Evolutionary conservation across 2,888 invertebrate genomes (phyloP), one percentile per base, ranked within the genome.

Genomic region (Synergus itoensis): DNA sequence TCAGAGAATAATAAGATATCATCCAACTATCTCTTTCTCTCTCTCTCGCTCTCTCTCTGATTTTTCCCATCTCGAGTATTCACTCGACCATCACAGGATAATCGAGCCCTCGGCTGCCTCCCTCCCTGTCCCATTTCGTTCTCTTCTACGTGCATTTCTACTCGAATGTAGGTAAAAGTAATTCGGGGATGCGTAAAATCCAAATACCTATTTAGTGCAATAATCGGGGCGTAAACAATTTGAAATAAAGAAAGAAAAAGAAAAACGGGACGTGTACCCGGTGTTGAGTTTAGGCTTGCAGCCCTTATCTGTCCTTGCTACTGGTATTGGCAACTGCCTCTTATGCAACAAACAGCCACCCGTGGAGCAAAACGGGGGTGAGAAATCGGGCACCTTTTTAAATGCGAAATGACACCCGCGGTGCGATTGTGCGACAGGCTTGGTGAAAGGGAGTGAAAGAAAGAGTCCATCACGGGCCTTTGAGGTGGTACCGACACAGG

Each of bases 151-250:
- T 62, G 60, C 9, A 57, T 62, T 62, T 21, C 60, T 43, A 28
- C 57, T 76, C 43, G 76, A 62, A 76, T 73, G n/a, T 53, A 53
- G 73, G 76, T 80, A 83, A 81, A 91, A 90, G 90, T 90, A 89
- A 91, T 90, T 90, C 91, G 90, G 87, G 91, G 91, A 92, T 91
- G 92, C 92, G 92, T 92, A 85, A 92, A 92, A 92, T 92, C 92
- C 91, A 81, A 77, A 77, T 84, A 80, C 85, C 88, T 84, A 90
- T 91, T 91, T 88, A 89, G 87, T 80, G 84, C 86, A 87, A 89
- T 89, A 90, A 91, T 86, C 91, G 89, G 89, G 86, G 90, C 91
- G 88, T 90, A 87, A 90, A 86, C 86, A 84, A 88, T 87, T 87
- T 84, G 85, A 84, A 86, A 81, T 83, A 82, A 81, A 78, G 77